Base-by-base conservation (phyloP, 92 coral and sea anemone genomes). In the Diadumene lineata region DNA sequence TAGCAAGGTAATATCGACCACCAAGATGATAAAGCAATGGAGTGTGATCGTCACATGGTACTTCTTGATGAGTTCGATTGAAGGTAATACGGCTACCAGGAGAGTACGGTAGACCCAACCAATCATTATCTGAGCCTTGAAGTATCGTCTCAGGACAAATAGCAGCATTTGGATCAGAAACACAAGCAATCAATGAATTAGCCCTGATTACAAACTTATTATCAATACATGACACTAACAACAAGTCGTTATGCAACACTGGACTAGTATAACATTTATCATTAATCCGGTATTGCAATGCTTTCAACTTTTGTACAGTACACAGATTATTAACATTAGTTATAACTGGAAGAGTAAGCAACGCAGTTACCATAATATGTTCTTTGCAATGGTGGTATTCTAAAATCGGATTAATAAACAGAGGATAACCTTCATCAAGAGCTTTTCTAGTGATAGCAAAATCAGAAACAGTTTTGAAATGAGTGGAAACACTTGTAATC, bases 71-170 rank as follows among this genome's bases (percentile, higher is more conserved):
- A 22, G 48, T 68, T 21, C 73, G 2, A 4, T 46, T 15, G 16
- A 44, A 68, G 32, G n/a, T 43, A 13, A 68, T 6, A 1, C 21
- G 11, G 1, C 32, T 44, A 11, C 60, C 73, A 22, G 57, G 57
- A 19, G 34, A 44, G 30, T 31, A 68, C 17, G 73, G 73, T 22
- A 68, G 33, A 13, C 73, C 73, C 1, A 68, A 21, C 73, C 73
- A 68, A 21, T 57, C 0, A 23, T 17, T 68, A 53, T 68, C 73
- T 21, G 58, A 23, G 25, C 60, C 29, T 46, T 18, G 31, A 24
- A 68, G 58, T 1, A 44, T 48, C 11, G 29, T 6, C 26, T 43
- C 58, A 0, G 73, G 73, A 28, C 58, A 68, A 16, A 68, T 15
- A 21, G 48, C 11, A 18, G 73, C 48, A 50, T 26, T 28, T 22